phyloP scores from a whole-genome alignment of 1,140 invertebrate genomes.

The Drosophila varians region DNA sequence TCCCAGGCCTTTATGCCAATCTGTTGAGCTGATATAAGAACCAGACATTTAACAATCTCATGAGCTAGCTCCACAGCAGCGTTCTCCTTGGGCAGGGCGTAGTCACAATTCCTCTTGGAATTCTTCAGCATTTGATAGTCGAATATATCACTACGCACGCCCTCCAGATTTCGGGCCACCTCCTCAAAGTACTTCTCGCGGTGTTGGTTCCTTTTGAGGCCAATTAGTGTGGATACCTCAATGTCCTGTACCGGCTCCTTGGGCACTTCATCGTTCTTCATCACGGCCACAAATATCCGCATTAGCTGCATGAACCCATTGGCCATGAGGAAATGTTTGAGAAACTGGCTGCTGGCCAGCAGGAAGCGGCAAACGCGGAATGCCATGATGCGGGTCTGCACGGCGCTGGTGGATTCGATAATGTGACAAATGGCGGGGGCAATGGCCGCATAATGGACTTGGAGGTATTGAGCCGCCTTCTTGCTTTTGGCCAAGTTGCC shows the following conservation, averaged over 20 bases:
- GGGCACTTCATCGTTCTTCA: slow-evolving; percentile 68
- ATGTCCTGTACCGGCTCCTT: slow-evolving; percentile 49
- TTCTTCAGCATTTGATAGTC: slow-evolving; percentile 78
- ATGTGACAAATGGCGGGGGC: slow-evolving; percentile 77
- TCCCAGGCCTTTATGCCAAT: slow-evolving; percentile 67
- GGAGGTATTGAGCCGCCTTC: slow-evolving; percentile 48
- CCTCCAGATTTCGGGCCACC: slow-evolving; percentile 77
- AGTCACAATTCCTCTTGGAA: slow-evolving; percentile 57
- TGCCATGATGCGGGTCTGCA: slow-evolving; percentile 77
- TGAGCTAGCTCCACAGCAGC: slow-evolving; percentile 61
- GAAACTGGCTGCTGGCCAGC: slow-evolving; percentile 63
- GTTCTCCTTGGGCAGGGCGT: slow-evolving; percentile 65
- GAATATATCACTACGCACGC: slow-evolving; percentile 77
- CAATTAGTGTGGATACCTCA: slow-evolving; percentile 55
- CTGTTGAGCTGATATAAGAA: slow-evolving; percentile 65
- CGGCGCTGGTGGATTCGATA: slow-evolving; percentile 71
- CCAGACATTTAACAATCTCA: slow-evolving; percentile 78
- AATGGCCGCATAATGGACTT: slow-evolving; percentile 60
- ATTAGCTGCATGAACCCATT: slow-evolving; percentile 75
- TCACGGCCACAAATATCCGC: slow-evolving; percentile 65
- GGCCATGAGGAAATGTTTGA: slow-evolving; percentile 62
- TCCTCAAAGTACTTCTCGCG: slow-evolving; percentile 82
- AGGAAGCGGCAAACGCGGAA: slow-evolving; percentile 77
- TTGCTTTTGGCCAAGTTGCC: slow-evolving; percentile 79
- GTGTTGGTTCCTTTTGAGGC: slow-evolving; percentile 74